phyloP scores from a whole-genome alignment of 2,113 vertebrate species.

The Emydocephalus ijimae region DNA sequence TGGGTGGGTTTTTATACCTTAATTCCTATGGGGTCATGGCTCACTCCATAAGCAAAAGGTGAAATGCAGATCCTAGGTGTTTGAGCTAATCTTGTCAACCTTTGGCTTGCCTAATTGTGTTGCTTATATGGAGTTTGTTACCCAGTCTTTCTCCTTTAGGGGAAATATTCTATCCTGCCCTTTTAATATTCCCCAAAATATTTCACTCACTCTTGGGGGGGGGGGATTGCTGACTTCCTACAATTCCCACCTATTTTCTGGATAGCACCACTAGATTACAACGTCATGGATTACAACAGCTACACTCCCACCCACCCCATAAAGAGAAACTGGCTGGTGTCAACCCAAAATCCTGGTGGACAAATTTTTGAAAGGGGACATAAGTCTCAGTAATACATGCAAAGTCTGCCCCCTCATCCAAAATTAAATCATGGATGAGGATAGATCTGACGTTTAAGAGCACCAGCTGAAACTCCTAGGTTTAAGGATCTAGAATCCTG shows the following conservation, averaged over 20 bases:
- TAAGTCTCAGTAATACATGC: neutral
- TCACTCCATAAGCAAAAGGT: no score
- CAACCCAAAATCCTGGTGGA: neutral
- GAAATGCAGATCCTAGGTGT: no score
- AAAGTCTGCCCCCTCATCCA: neutral
- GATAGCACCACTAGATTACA: neutral
- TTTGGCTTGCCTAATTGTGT: no score
- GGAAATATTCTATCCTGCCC: no score
- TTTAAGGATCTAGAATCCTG: neutral
- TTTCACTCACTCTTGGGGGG: no score
- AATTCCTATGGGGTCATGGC: no score
- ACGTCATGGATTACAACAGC: neutral
- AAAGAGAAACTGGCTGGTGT: neutral
- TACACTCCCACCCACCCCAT: neutral
- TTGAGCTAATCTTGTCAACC: no score
- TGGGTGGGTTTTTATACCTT: no score
- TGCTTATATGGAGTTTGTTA: no score
- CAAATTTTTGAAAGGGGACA: neutral
- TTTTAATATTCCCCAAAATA: no score
- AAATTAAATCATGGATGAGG: neutral
- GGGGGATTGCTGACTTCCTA: no score
- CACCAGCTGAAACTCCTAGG: neutral
- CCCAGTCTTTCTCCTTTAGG: no score
- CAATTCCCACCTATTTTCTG: neutral
- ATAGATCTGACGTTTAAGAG: neutral